Conservation (phyloP, 2,797 vertebrate species). For the Eptatretus atami region DNA sequence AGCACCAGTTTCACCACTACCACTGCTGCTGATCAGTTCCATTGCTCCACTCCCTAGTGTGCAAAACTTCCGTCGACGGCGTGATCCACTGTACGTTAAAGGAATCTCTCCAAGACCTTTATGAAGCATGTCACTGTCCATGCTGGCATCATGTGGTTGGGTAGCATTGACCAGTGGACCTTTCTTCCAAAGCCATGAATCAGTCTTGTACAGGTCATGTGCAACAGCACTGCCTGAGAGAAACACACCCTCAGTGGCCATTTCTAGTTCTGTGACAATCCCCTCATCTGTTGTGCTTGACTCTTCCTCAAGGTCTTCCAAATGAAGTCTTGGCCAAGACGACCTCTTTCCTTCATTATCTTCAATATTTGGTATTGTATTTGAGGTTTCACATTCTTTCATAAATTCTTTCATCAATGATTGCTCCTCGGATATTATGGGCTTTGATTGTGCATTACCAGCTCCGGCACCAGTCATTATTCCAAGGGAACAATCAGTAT, state of each 20-base stretch:
- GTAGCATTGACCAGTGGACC: slow-evolving; percentile 16
- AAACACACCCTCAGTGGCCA: slow-evolving; percentile 15
- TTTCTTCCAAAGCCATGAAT: slow-evolving; percentile 11
- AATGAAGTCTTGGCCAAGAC: slow-evolving; percentile 18
- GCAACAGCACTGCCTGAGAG: slow-evolving; percentile 16
- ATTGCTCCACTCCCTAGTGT: slow-evolving; percentile 24
- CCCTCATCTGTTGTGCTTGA: slow-evolving; percentile 74
- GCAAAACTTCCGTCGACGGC: slow-evolving; percentile 54
- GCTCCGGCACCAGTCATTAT: no score
- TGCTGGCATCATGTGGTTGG: slow-evolving; percentile 16
- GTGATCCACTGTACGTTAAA: slow-evolving; percentile 32
- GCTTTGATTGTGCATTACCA: no score
- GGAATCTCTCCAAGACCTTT: slow-evolving; percentile 23
- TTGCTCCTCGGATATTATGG: no score
- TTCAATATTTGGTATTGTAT: background rate
- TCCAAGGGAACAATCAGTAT: no score
- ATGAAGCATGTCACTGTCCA: slow-evolving; percentile 12
- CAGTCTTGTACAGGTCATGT: slow-evolving; percentile 11
- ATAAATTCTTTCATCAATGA: no score
- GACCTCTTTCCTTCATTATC: slow-evolving; percentile 15
- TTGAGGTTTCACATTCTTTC: no score
- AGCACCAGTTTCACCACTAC: slow-evolving; percentile 21
- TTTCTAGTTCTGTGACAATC: slow-evolving; percentile 62
- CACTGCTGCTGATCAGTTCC: slow-evolving; percentile 30
- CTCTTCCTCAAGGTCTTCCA: slow-evolving; percentile 62